These are phyloP conservation scores for Eira barbara DNA, from an alignment of 2,113 vertebrate species.

Conservation along the genomic window DNA sequence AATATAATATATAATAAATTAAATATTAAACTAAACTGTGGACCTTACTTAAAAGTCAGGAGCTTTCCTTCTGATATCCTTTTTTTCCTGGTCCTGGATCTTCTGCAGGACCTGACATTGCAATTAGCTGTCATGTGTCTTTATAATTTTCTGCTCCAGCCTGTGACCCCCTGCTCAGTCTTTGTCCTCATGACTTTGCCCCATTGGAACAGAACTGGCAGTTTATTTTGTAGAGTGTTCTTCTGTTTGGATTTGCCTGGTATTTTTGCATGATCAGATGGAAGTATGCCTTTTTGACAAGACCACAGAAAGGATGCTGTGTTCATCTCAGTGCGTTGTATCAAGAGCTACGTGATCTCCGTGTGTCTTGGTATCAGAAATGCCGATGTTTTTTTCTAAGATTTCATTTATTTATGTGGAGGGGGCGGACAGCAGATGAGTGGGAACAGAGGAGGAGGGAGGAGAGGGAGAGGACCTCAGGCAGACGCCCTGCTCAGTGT, in stretches of 20 bases:
- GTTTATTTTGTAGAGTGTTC: background rate
- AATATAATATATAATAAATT: too few species aligned
- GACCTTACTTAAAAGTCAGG: background rate
- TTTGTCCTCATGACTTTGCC: background rate
- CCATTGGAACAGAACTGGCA: background rate
- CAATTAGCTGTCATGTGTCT: background rate
- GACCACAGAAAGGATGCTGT: background rate
- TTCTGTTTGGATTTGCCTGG: background rate
- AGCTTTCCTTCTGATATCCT: background rate
- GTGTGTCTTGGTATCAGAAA: background rate
- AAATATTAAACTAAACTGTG: background rate
- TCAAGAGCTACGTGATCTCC: accelerated
- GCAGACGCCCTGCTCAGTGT: background rate
- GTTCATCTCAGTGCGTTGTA: background rate
- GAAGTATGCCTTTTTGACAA: background rate
- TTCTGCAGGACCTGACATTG: background rate
- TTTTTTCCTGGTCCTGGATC: background rate
- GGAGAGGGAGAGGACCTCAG: background rate
- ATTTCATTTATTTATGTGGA: background rate
- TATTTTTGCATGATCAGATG: background rate
- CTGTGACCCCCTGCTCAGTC: background rate
- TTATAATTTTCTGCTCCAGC: background rate
- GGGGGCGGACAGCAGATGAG: too few species aligned
- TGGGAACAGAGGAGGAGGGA: background rate
- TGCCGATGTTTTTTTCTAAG: background rate